phyloP scores from a whole-genome alignment of 2,797 vertebrate genomes.

The Hephaestus fuliginosus region DNA sequence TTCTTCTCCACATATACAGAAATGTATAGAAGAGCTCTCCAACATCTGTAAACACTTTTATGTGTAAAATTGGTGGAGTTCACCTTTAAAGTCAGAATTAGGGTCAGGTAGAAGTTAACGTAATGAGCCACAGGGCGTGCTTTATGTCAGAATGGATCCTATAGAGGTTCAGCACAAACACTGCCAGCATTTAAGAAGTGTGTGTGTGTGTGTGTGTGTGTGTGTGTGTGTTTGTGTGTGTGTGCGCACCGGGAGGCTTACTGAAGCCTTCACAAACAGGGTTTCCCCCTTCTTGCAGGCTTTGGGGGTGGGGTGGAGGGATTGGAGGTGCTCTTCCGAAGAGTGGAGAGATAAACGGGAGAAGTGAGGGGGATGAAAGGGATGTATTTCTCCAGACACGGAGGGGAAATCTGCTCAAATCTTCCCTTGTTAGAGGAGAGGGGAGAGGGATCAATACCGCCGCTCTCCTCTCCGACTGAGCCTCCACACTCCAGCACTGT shows the following conservation, averaged over 20 bases:
- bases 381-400: conserved; percentile 76
- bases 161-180: background rate
- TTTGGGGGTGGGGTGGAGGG: conserved; percentile 69
- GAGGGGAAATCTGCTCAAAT: conserved; percentile 81
- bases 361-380: conserved; percentile 78
- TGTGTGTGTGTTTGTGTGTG: conserved; percentile 30
- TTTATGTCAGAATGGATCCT: conserved; percentile 2
- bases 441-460: conserved; percentile 67
- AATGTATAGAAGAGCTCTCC: background rate
- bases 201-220: conserved; percentile 3
- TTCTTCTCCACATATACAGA: background rate
- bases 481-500: conserved; percentile 37
- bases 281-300: conserved; percentile 66
- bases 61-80: background rate
- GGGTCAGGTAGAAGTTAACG: background rate
- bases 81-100: background rate
- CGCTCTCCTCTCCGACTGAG: conserved; percentile 65
- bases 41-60: background rate
- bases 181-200: background rate
- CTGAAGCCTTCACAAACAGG: conserved; percentile 70
- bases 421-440: conserved; percentile 81
- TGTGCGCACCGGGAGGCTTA: conserved; percentile 64
- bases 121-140: conserved; percentile 5
- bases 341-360: conserved; percentile 79
- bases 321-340: conserved; percentile 76